Evolutionary conservation across 2,888 invertebrate genomes (phyloP), one percentile per base, ranked within the genome.

Genomic region (Polydrusus cervinus): DNA sequence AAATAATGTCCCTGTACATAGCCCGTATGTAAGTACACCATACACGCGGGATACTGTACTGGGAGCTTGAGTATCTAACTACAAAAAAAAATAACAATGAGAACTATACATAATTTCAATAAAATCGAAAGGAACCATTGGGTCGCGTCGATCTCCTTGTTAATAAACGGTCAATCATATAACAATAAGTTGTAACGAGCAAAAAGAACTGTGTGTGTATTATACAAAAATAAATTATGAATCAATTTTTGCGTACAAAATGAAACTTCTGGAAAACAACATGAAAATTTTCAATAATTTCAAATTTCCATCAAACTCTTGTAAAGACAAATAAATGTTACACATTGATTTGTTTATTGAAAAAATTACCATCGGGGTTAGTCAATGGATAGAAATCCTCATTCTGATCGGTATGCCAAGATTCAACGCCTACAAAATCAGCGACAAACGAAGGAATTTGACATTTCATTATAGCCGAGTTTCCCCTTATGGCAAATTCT

Each of bases 401-500:
- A 76, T 92, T 91, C 82, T 93, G 91, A 87, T 95, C 94, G 80
- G 94, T 95, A 82, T 94, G 94, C 96, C 96, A 96, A 62, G 95
- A 94, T 68, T 94, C 90, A 80, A 97, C 95, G 84, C 90, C 91
- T 78, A 97, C 95, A 88, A 97, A 97, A 89, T 97, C 97, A 77
- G 95, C 95, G 77, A 97, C 96, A 88, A 96, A 97, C 78, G 95
- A 95, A 64, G 97, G 97, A 84, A 96, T 94, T 83, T 94, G 94
- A 89, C 96, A 96, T 89, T 95, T 96, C 83, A 96, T 89, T 79
- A 96, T 93, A 77, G 95, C 96, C 83, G 95, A 92, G 88, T 96
- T 96, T 82, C 96, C 96, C 81, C 95, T 92, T 84, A 96, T 96
- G 72, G 94, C 95, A 87, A 96, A 95, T 87, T 96, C 96, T 88